A percentile compares a stretch with the other conserved stretches of the same genome.
phyloP scores from a whole-genome alignment of 2,113 vertebrate genomes.

The Platycercus adscitus region DNA sequence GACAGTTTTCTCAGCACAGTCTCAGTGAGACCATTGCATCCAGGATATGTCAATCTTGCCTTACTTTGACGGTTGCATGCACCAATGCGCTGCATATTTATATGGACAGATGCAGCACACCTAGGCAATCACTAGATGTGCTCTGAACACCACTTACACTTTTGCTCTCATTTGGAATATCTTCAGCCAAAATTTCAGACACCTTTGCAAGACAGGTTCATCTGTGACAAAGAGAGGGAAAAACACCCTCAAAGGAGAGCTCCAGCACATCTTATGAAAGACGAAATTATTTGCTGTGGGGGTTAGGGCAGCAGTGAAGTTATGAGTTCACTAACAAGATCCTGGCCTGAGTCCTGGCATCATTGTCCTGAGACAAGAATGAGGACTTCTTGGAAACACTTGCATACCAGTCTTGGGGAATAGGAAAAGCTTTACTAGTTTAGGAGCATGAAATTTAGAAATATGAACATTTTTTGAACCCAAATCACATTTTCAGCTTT shows the following conservation, averaged over 20 bases:
- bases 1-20: background rate
- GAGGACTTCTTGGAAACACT: background rate
- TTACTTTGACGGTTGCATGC: background rate
- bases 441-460: background rate
- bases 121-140: accelerated
- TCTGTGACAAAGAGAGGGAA: background rate
- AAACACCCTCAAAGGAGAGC: background rate
- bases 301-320: background rate
- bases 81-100: accelerated
- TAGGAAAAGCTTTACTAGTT: background rate
- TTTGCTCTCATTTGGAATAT: background rate
- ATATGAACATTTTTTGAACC: background rate
- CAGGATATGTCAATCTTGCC: background rate
- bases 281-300: background rate
- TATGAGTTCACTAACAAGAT: background rate
- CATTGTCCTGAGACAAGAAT: background rate
- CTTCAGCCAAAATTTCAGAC: background rate
- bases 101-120: accelerated
- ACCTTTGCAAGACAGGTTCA: background rate
- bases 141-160: background rate
- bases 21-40: accelerated
- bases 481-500: background rate
- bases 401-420: background rate
- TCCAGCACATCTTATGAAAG: accelerated
- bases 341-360: background rate